These are phyloP conservation scores for Astreopora myriophthalma DNA, from an alignment of 64 coral and sea anemone genomes.

Conservation along the genomic window DNA sequence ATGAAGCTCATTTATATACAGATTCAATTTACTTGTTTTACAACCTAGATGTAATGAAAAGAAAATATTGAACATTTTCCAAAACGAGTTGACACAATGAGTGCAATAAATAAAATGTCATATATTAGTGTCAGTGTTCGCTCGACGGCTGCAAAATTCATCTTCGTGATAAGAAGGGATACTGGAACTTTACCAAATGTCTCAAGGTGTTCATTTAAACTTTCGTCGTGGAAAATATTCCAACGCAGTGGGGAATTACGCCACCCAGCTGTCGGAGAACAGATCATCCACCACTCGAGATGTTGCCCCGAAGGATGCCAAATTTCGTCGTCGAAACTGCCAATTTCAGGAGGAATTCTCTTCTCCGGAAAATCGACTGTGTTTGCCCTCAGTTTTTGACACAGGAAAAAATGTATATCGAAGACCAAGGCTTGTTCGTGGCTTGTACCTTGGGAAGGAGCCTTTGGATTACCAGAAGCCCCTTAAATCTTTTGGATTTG, in stretches of 20 bases:
- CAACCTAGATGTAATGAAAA: background rate
- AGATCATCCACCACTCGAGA: background rate
- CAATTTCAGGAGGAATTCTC: background rate
- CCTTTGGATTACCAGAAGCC: background rate
- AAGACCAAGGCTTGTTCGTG: constrained; percentile 23
- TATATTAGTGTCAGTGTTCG: background rate
- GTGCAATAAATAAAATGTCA: background rate
- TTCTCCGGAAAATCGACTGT: too few species aligned
- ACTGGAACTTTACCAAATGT: background rate
- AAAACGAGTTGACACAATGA: background rate
- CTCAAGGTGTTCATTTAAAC: background rate
- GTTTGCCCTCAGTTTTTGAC: background rate
- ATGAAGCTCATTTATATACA: background rate
- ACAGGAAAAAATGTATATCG: background rate
- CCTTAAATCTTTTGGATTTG: background rate
- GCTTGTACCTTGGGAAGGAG: constrained; percentile 26
- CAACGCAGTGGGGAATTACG: background rate
- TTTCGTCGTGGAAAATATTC: background rate
- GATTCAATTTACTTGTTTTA: background rate
- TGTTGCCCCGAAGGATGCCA: background rate
- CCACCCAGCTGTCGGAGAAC: background rate
- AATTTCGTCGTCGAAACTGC: background rate
- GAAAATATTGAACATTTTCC: background rate
- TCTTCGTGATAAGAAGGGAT: background rate
- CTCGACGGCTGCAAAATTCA: background rate